These are phyloP conservation scores for Aegotheles bennettii DNA, from an alignment of 2,113 vertebrate species.

Conservation along the genomic window DNA sequence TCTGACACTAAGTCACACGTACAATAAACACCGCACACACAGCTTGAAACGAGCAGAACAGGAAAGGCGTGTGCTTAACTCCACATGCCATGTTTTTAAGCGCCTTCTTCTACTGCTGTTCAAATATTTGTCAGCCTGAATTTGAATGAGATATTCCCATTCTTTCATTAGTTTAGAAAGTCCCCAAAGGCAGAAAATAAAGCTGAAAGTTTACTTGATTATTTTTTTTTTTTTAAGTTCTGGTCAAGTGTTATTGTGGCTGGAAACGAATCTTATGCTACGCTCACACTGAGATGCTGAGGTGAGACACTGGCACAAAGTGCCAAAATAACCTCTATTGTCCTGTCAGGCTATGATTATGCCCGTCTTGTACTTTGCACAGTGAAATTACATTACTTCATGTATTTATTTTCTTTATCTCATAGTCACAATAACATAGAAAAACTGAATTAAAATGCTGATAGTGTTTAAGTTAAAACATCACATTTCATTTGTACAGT, in stretches of 20 bases:
- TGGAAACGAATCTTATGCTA: not conserved
- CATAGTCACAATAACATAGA: not conserved
- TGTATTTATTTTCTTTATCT: not conserved
- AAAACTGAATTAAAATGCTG: not conserved
- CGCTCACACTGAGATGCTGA: not conserved
- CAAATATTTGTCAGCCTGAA: not conserved
- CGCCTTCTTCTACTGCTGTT: not conserved
- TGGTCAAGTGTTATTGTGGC: not conserved
- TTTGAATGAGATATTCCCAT: not conserved
- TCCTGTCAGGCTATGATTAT: not conserved
- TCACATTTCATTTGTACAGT: not conserved
- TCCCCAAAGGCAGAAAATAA: not conserved
- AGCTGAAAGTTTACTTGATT: not conserved
- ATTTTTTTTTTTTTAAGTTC: not conserved
- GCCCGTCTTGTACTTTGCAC: not conserved
- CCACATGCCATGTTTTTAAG: not conserved
- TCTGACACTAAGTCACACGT: not conserved
- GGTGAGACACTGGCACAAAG: not conserved
- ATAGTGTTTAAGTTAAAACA: not conserved
- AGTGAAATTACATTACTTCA: not conserved
- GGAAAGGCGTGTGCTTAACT: not conserved
- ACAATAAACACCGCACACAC: not conserved
- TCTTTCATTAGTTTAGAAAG: not conserved
- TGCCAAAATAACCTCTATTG: not conserved
- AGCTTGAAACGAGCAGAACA: not conserved